Evolutionary conservation across 2,113 vertebrate species (phyloP), one percentile per base, ranked within the genome.

Genomic region (Equus przewalskii): DNA sequence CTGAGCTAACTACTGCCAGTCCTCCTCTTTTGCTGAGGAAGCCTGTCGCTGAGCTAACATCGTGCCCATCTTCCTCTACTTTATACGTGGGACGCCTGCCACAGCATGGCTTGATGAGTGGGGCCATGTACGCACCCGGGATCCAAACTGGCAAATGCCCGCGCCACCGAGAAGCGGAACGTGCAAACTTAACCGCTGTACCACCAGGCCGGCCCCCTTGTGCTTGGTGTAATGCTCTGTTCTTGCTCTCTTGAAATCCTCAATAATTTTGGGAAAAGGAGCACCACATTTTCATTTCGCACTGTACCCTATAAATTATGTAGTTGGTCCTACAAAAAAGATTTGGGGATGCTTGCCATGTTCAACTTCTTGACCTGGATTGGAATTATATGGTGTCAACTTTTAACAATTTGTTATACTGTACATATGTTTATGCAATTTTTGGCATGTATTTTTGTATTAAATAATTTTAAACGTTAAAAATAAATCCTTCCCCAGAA

Each of bases 401-500:
- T 36, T 83, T 49, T 49, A 80, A 64, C 19, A 80, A 76, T 80
- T 18, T 76, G 22, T 51, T 91, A 58, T 46, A 76, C 3, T 56
- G 36, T 62, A 44, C 30, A 75, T 58, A 60, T 18, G 12, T 75
- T 89, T 67, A 85, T 94, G 4, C 16, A 92, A 69, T 79, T 82
- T 49, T 89, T n/a, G 83, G 24, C 21, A 16, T 60, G 7, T 41
- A 33, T 90, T 94, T 94, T 94, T 60, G 70, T 64, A 80, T 44
- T 69, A 54, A 16, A 70, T 1, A 70, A 80, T 51, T 76, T 73
- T 56, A 36, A 94, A 65, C 44, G 3, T 70, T 80, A 60, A 92
- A 91, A 97, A 94, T 69, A 72, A 62, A 78, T 78, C 11, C 26
- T 94, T 96, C 41, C 4, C 56, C 65, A 79, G 73, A 82, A 72